A percentile compares a stretch with the other conserved stretches of the same genome.
These are phyloP conservation scores for Ophioninae sp. DNA, from an alignment of 2,888 invertebrate species.

Conservation along the genomic window DNA sequence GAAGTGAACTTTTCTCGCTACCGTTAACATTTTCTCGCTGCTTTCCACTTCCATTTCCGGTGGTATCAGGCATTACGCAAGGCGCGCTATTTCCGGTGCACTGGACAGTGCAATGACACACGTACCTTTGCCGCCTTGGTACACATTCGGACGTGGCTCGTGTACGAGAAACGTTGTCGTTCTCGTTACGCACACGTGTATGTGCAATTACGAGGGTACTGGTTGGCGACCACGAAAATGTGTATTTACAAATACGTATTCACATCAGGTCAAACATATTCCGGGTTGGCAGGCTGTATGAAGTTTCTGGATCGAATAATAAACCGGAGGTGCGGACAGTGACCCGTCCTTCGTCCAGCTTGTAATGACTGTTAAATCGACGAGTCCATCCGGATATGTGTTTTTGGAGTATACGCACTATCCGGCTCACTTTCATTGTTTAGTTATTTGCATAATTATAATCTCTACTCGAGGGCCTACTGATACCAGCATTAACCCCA, in stretches of 20 bases:
- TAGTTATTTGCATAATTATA: conserved; percentile 54
- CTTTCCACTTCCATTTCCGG: conserved; percentile 44
- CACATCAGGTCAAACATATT: neutral
- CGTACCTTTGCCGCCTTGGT: neutral
- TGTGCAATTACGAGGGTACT: neutral
- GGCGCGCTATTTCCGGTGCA: conserved; percentile 16
- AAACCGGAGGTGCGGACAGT: neutral
- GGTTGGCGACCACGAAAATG: neutral
- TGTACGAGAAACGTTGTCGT: neutral
- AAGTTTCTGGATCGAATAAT: conserved; percentile 32
- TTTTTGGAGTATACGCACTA: conserved; percentile 1
- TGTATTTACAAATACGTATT: neutral
- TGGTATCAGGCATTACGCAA: conserved; percentile 7
- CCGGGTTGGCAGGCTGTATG: neutral
- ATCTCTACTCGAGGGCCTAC: conserved; percentile 29
- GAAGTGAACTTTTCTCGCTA: conserved; percentile 40
- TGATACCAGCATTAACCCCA: conserved; percentile 39
- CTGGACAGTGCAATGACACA: conserved; percentile 29
- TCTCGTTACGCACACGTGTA: neutral
- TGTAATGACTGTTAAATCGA: conserved; percentile 4
- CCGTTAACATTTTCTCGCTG: conserved; percentile 40
- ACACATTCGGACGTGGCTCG: neutral
- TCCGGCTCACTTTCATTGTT: conserved; percentile 46
- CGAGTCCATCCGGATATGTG: neutral
- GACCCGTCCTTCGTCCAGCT: neutral